Evolutionary conservation across 2,888 invertebrate species (phyloP).

Genomic region (Pristionchus mayeri): DNA sequence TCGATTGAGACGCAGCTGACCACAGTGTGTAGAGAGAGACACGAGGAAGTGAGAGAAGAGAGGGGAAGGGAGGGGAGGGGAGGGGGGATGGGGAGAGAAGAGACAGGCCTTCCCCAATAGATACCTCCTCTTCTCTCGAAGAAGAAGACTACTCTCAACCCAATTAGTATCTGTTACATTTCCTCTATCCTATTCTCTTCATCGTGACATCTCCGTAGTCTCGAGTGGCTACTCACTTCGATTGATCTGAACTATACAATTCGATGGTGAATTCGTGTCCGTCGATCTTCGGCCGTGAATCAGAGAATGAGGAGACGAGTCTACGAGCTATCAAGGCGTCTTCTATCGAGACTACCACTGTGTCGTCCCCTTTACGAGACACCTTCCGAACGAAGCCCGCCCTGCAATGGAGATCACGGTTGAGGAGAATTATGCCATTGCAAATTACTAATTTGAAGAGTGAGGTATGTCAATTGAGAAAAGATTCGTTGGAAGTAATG

Average conservation of each 20-base stretch:
- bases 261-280: conserved; percentile 28
- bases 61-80: not conserved
- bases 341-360: not conserved
- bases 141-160: not conserved
- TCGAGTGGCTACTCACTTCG: conserved; percentile 42
- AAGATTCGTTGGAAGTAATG: not conserved
- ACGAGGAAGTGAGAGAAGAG: not conserved
- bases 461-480: not conserved
- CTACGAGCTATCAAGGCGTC: not conserved
- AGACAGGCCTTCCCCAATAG: not conserved
- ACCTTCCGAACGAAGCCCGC: not conserved
- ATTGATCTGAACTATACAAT: not conserved
- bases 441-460: not conserved
- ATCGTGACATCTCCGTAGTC: not conserved
- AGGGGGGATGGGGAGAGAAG: not conserved
- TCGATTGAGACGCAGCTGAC: conserved; percentile 48
- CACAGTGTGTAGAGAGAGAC: conserved; percentile 31
- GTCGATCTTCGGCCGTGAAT: not conserved
- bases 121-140: not conserved
- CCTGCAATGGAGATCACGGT: not conserved
- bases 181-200: not conserved
- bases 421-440: no score
- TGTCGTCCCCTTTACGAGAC: not conserved
- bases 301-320: conserved; percentile 14
- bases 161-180: conserved; percentile 40